phyloP scores from a whole-genome alignment of 2,113 vertebrate species.

The Arothron firmamentum region DNA sequence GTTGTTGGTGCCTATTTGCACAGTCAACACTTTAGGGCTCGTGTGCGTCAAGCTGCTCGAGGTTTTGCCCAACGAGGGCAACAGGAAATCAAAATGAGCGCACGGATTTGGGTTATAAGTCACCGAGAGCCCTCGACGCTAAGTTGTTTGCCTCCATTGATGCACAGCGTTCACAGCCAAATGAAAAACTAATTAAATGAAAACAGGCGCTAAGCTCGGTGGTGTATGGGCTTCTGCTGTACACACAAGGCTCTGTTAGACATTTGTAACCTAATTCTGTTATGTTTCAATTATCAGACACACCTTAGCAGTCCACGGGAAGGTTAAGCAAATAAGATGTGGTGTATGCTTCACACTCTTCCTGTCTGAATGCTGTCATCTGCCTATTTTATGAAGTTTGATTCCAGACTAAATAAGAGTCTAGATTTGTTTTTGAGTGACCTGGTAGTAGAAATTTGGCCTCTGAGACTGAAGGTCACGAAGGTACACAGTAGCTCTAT shows the following conservation, averaged over 20 bases:
- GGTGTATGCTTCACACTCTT: slow-evolving; percentile 53
- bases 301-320: slow-evolving; percentile 72
- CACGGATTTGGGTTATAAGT: slow-evolving; percentile 26
- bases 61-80: slow-evolving; percentile 16
- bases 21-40: background rate
- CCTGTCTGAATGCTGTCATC: slow-evolving; percentile 55
- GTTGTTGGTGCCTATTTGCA: too few species aligned
- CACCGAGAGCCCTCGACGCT: slow-evolving; percentile 32
- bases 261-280: slow-evolving; percentile 76
- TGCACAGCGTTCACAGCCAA: slow-evolving; percentile 57
- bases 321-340: slow-evolving; percentile 77
- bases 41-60: slow-evolving; percentile 15
- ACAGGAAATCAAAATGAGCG: slow-evolving; percentile 24
- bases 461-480: slow-evolving; percentile 41
- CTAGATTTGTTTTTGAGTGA: slow-evolving; percentile 45
- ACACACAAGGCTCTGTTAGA: slow-evolving; percentile 72
- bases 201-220: slow-evolving; percentile 71
- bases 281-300: slow-evolving; percentile 76
- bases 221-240: slow-evolving; percentile 67
- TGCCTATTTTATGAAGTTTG: slow-evolving; percentile 68
- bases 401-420: slow-evolving; percentile 53
- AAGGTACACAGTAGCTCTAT: slow-evolving; percentile 9
- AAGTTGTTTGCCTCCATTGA: slow-evolving; percentile 59
- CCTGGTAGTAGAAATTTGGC: slow-evolving; percentile 36
- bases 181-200: slow-evolving; percentile 81